A percentile compares a stretch with the other conserved stretches of the same genome.
These are phyloP conservation scores for Stenoptilia bipunctidactyla DNA, from an alignment of 2,888 invertebrate species.

Conservation along the genomic window DNA sequence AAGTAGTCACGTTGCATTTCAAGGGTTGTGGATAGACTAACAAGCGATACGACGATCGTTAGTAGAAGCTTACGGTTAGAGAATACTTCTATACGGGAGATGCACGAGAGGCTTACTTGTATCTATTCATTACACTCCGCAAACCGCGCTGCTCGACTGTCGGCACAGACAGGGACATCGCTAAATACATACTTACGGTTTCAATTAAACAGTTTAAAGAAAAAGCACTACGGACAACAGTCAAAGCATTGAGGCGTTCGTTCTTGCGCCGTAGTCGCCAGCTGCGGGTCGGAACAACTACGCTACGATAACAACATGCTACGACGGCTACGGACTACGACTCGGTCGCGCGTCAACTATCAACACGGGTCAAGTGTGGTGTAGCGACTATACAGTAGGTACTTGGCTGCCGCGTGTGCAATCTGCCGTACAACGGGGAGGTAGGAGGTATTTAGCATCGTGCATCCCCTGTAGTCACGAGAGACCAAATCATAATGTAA, in stretches of 20 bases:
- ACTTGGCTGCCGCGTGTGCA: no score
- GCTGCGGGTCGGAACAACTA: no score
- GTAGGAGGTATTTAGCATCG: constrained; percentile 61
- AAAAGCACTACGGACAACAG: constrained; percentile 54
- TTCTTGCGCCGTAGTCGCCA: constrained; percentile 14
- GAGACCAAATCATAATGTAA: constrained; percentile 30
- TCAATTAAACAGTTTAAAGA: constrained; percentile 4
- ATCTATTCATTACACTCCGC: constrained; percentile 26
- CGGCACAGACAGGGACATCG: constrained; percentile 12
- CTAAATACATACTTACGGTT: constrained; percentile 15
- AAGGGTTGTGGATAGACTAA: constrained; percentile 68
- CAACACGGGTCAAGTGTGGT: no score
- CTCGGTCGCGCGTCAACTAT: no score
- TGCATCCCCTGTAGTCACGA: constrained; percentile 69
- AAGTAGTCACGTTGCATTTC: constrained; percentile 50
- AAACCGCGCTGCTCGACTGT: constrained; percentile 30
- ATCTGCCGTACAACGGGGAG: constrained; percentile 33
- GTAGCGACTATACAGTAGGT: no score
- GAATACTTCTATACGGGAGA: constrained; percentile 53
- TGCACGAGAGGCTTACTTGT: constrained; percentile 50
- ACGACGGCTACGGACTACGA: no score
- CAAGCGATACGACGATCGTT: constrained; percentile 41
- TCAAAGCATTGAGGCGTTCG: constrained; percentile 52
- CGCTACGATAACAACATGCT: constrained; percentile 44
- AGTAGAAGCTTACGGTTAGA: constrained; percentile 66